Evolutionary conservation across 2,888 invertebrate genomes (phyloP), one percentile per base, ranked within the genome.

Genomic region (Monochamus alternatus): DNA sequence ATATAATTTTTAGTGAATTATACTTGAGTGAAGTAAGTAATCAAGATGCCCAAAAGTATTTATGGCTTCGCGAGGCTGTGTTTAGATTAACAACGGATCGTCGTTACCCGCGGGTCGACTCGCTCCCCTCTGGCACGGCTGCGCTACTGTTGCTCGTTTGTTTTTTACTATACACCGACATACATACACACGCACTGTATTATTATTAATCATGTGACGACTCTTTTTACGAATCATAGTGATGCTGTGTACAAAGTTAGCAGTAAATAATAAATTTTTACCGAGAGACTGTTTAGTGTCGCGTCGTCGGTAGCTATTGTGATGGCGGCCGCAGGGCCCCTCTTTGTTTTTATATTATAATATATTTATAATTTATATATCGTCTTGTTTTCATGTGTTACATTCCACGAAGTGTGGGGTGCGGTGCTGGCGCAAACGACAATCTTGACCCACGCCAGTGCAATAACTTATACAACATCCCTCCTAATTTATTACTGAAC

Each of bases 11-110:
- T 83, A 84, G 84, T 82, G 82, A 83, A 84, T 81, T 81, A 81
- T 84, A 77, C 75, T 79, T 80, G 81, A 82, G 81, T 80, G 83
- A 85, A 55, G 55, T 55, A 55, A 55, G 55, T 55, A 55, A 82
- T 75, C 74, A 82, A 83, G 84, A 88, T 88, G 90, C 89, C 89
- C 89, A 88, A 90, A 82, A 83, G 91, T 91, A 91, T 91, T 91
- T 83, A 82, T 91, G 90, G 91, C 90, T 91, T 91, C 81, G 91
- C 89, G 90, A 91, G 91, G 91, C 91, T 91, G 91, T 91, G 91
- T 91, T 90, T 86, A 87, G 87, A 80, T 87, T 87, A 55, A 55
- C 87, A 88, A 87, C 86, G 88, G 89, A 89, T 88, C 88, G 89
- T 89, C 89, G 89, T 89, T 87, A 85, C 77, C 75, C 76, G 75